phyloP scores from a whole-genome alignment of 92 coral and sea anemone genomes.

The Muricea muricata region DNA sequence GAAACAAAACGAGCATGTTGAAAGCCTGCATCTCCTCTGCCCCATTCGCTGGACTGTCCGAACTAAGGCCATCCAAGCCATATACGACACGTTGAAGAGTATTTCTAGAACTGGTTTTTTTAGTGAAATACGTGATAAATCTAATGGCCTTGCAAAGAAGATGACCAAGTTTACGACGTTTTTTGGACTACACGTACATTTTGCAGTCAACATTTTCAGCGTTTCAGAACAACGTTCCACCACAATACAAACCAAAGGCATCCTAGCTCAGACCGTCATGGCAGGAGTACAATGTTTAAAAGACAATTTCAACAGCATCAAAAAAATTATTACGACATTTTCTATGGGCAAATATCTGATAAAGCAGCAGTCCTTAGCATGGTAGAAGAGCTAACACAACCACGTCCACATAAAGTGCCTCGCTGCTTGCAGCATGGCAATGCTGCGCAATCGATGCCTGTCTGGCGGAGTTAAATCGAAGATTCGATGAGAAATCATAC shows the following conservation, averaged over 20 bases:
- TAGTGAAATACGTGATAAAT: neutral
- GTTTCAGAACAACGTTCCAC: no score
- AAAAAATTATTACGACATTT: neutral
- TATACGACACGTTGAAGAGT: no score
- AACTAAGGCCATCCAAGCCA: no score
- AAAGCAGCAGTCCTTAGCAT: no score
- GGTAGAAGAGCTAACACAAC: neutral
- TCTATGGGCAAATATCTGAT: neutral
- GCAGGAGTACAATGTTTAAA: no score
- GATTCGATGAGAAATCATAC: constrained; percentile 2
- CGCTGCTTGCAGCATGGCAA: neutral
- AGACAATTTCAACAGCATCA: no score
- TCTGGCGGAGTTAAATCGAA: neutral
- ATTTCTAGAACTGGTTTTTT: neutral
- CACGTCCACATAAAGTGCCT: neutral
- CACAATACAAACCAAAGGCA: no score
- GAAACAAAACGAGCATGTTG: neutral
- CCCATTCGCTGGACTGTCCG: no score
- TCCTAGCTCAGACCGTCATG: no score
- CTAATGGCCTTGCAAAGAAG: no score
- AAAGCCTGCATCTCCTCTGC: no score
- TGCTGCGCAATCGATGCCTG: neutral
- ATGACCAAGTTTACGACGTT: no score
- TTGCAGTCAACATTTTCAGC: neutral
- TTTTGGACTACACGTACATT: neutral